Evolutionary conservation across 1,140 invertebrate genomes (phyloP).

Genomic region (Campoletis sonorensis): DNA sequence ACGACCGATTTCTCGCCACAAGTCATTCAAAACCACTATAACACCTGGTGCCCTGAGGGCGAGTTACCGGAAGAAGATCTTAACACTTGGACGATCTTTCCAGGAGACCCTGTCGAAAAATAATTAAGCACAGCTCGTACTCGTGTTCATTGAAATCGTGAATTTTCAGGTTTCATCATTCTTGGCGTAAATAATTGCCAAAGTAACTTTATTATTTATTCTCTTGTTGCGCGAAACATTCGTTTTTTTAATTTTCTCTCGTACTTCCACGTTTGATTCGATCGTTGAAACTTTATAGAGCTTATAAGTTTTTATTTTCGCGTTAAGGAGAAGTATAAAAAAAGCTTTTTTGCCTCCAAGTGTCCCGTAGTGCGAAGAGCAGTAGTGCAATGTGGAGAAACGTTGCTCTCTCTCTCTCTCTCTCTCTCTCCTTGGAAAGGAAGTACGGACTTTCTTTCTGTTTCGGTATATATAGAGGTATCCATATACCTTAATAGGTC

Average conservation of each 20-base stretch:
- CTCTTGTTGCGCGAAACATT: too few relatives aligned
- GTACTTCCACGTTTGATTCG: neutral
- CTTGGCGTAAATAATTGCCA: too few relatives aligned
- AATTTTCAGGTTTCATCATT: neutral
- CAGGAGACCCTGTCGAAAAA: neutral
- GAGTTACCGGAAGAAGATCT: neutral
- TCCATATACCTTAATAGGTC: constrained; percentile 37
- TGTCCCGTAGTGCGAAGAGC: neutral
- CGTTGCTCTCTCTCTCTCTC: constrained; percentile 21
- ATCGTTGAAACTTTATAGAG: neutral
- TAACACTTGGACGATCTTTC: neutral
- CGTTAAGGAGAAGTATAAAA: neutral
- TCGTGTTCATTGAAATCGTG: neutral
- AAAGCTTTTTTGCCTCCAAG: neutral
- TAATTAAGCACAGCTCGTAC: neutral
- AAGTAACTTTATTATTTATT: too few relatives aligned
- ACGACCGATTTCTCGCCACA: neutral
- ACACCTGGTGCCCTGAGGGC: neutral
- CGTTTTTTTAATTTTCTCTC: neutral
- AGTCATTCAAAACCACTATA: neutral
- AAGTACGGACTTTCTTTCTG: constrained; percentile 40
- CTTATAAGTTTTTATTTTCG: neutral
- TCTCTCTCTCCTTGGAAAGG: constrained; percentile 12
- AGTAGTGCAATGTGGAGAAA: neutral
- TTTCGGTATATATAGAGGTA: neutral